Evolutionary conservation across 2,888 invertebrate species (phyloP), one percentile per base, ranked within the genome.

Genomic region (Apodemia hepburni): DNA sequence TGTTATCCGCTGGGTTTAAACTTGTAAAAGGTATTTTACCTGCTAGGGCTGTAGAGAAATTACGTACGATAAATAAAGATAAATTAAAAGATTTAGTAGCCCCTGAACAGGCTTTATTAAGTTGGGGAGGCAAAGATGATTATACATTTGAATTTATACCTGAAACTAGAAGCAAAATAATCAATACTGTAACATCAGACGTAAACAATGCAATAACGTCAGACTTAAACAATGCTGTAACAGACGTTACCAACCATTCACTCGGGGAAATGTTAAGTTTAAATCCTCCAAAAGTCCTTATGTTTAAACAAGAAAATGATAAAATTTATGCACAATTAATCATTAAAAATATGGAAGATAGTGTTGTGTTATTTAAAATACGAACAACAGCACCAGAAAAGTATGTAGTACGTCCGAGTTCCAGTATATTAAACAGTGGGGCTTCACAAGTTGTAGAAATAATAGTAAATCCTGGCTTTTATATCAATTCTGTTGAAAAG

Each of bases 321-420:
- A 95, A 95, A 75, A 80, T 94, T 57, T 82, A 86, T 60, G 93
- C 94, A 65, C 91, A 88, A 18, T 90, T 95, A 73, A 91, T 87
- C 6, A 80, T 97, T 22, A 93, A 92, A 66, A 96, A 96, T 81
- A 86, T 90, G 60, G 93, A 94, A 57, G 80, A 85, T 5, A 68
- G 68, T 22, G 54, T 70, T 11, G 65, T 80, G 11, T 76, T 75
- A 65, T 89, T 85, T 63, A 82, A 98, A 96, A 95, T 98, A 70
- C 97, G 98, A 88, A 98, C 97, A 6, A 98, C 98, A 15, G 95
- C 97, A 0, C 97, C 98, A 0, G 97, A 97, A 75, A 97, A 97
- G 79, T 98, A 97, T 84, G 92, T 96, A 62, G 98, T 98, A 9
- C 94, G 96, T 61, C 97, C 97, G 0, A 96, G 95, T 69, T 93